These are phyloP conservation scores for Poecilus cupreus DNA, from an alignment of 2,888 invertebrate genomes.

Conservation along the genomic window DNA sequence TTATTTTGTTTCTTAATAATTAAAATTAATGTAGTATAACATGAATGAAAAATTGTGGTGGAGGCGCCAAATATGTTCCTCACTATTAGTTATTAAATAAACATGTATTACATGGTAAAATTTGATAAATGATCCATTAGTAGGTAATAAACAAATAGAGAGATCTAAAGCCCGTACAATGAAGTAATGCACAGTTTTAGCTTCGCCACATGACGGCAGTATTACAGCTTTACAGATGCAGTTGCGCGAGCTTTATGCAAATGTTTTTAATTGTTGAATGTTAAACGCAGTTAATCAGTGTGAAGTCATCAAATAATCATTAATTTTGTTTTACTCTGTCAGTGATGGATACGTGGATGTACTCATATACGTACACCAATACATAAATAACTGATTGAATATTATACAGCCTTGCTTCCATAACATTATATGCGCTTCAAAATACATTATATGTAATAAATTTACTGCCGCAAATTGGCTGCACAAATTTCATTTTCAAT, in stretches of 20 bases:
- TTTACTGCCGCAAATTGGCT: no score
- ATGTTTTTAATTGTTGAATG: conserved; percentile 24
- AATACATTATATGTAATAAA: no score
- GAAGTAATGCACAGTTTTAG: neutral
- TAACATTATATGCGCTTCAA: no score
- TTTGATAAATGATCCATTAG: neutral
- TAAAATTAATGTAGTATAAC: no score
- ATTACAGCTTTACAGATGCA: no score
- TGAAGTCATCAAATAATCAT: conserved; percentile 38
- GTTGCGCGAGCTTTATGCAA: neutral
- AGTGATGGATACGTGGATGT: conserved; percentile 23
- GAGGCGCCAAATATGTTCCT: no score
- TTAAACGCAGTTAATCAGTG: conserved; percentile 34
- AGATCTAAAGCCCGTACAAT: neutral
- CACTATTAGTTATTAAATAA: neutral
- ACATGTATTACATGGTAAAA: neutral
- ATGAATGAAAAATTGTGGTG: no score
- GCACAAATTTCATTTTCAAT: no score
- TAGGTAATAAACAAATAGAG: neutral
- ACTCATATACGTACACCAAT: neutral
- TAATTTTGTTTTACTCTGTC: conserved; percentile 31
- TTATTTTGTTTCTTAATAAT: no score
- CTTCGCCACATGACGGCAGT: no score
- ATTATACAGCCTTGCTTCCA: neutral
- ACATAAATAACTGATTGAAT: conserved; percentile 6